Conservation (phyloP, 2,888 invertebrate genomes). For the Archips crataeganus region DNA sequence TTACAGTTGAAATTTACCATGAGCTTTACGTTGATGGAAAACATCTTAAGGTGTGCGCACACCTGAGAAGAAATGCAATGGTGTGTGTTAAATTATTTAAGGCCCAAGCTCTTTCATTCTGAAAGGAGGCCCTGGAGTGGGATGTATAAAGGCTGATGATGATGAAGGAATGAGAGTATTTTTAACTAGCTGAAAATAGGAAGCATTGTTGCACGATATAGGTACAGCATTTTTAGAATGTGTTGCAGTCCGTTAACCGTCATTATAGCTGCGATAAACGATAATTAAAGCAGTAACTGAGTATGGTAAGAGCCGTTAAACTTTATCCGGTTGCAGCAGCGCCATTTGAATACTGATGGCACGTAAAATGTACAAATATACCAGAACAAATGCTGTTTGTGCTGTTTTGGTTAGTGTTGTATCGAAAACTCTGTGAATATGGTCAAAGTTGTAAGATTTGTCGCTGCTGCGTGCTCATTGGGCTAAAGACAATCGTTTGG, state of each 20-base stretch:
- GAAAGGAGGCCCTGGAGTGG: no score
- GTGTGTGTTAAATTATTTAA: no score
- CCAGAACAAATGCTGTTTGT: background rate
- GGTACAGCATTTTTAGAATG: constrained; percentile 22
- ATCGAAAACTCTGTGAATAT: background rate
- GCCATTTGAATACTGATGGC: constrained; percentile 18
- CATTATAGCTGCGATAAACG: constrained; percentile 32
- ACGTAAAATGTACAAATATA: background rate
- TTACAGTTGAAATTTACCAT: no score
- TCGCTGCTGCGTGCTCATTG: background rate
- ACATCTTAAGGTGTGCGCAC: no score
- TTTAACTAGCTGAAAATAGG: background rate
- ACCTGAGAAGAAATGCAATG: no score
- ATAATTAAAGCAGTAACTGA: constrained; percentile 29
- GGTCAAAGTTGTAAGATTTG: constrained; percentile 1
- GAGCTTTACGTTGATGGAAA: no score
- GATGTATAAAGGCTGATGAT: no score
- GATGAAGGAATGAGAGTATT: background rate
- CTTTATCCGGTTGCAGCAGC: constrained; percentile 33
- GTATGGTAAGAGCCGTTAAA: constrained; percentile 32
- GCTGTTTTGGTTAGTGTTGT: background rate
- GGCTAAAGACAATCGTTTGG: background rate
- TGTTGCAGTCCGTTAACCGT: constrained; percentile 29
- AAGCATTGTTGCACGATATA: constrained; percentile 15
- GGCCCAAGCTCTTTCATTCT: no score